A percentile compares a stretch with the other conserved stretches of the same genome.
Conservation (phyloP, 1,140 invertebrate genomes). For the Pararge aegeria region DNA sequence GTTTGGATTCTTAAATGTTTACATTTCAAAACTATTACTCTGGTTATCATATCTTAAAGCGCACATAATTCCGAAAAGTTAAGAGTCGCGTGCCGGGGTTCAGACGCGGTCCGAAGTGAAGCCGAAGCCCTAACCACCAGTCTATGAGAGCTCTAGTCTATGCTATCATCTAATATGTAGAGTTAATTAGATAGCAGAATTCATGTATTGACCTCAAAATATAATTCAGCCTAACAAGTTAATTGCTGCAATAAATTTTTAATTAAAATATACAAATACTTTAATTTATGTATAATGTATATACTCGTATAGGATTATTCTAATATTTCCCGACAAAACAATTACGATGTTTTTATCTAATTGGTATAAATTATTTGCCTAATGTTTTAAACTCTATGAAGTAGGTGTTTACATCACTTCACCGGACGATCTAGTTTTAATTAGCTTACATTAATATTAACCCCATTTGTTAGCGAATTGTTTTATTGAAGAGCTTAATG, state of each 20-base stretch:
- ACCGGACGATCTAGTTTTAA: background rate
- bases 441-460: background rate
- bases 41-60: too few relatives aligned
- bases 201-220: too few relatives aligned
- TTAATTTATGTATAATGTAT: constrained; percentile 1
- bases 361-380: background rate
- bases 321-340: background rate
- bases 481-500: background rate
- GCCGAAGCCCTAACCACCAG: too few relatives aligned
- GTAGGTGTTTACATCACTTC: background rate
- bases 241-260: background rate
- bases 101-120: too few relatives aligned
- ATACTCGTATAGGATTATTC: background rate
- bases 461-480: background rate
- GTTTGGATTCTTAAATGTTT: too few relatives aligned
- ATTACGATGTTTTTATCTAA: background rate
- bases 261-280: background rate
- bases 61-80: too few relatives aligned
- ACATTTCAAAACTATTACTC: too few relatives aligned
- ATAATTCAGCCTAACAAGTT: too few relatives aligned
- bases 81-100: too few relatives aligned
- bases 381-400: background rate
- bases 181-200: too few relatives aligned
- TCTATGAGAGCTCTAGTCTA: too few relatives aligned
- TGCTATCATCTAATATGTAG: too few relatives aligned